Evolutionary conservation across 1,140 invertebrate genomes (phyloP).

Genomic region (Hyposmocoma kahamanoa): DNA sequence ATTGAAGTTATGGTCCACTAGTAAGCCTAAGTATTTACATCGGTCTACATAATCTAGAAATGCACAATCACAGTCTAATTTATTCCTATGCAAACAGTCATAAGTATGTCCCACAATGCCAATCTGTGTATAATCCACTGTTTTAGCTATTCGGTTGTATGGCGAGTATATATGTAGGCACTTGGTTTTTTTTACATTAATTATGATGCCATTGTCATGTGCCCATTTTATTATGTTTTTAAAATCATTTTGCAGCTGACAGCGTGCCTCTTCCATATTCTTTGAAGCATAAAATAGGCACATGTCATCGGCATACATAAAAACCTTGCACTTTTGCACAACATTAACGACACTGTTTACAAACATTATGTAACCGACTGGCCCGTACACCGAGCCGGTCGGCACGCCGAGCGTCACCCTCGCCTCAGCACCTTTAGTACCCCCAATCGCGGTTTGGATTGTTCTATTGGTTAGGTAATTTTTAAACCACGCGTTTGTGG

Average conservation of each 20-base stretch:
- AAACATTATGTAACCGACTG: background rate
- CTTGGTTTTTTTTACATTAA: slow-evolving; percentile 3
- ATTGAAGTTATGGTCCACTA: slow-evolving; percentile 3
- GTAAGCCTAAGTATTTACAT: slow-evolving; percentile 4
- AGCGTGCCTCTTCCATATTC: background rate
- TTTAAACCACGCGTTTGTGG: background rate
- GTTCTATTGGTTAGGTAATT: background rate
- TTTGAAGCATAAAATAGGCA: background rate
- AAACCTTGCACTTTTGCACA: background rate
- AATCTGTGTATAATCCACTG: background rate
- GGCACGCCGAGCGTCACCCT: too few species aligned
- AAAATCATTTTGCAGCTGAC: background rate
- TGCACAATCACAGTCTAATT: background rate
- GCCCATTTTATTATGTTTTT: slow-evolving; percentile 2
- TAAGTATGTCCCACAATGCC: background rate
- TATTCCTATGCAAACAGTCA: background rate
- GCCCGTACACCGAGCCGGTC: background rate
- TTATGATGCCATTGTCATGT: slow-evolving; percentile 6
- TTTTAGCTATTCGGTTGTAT: slow-evolving; percentile 2
- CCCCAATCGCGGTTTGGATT: too few species aligned
- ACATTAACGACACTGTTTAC: background rate
- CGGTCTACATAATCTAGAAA: background rate
- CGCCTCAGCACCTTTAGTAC: too few species aligned
- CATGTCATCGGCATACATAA: background rate
- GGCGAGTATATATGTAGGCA: slow-evolving; percentile 1